phyloP scores from a whole-genome alignment of 1,140 invertebrate species.

The Chionoecetes opilio region DNA sequence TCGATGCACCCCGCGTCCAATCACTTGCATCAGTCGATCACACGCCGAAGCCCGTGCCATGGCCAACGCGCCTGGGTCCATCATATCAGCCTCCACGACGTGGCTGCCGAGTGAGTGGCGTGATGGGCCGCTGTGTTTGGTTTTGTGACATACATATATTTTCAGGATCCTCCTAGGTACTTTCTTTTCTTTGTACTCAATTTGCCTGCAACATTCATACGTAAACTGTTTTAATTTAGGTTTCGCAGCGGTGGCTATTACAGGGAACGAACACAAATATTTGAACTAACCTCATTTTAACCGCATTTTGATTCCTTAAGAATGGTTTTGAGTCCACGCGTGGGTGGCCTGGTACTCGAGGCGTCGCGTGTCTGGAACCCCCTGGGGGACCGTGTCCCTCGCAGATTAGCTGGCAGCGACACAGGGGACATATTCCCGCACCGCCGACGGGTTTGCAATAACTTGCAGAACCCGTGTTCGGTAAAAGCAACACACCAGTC shows the following conservation, averaged over 20 bases:
- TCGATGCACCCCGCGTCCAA: not conserved
- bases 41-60: not conserved
- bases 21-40: slow-evolving; percentile 16
- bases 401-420: slow-evolving; percentile 21
- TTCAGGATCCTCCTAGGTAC: too few relatives aligned
- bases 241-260: too few relatives aligned
- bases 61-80: not conserved
- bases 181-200: too few relatives aligned
- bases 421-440: slow-evolving; percentile 86
- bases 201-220: too few relatives aligned
- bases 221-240: too few relatives aligned
- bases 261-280: too few relatives aligned
- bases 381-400: slow-evolving; percentile 49
- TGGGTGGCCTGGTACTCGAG: slow-evolving; percentile 32
- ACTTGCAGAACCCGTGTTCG: slow-evolving; percentile 89
- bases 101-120: not conserved
- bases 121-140: not conserved
- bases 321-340: not conserved
- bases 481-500: slow-evolving; percentile 91
- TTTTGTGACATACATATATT: too few relatives aligned
- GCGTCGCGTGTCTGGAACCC: not conserved
- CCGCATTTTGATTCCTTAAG: not conserved
- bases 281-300: too few relatives aligned
- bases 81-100: not conserved
- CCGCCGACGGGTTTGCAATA: slow-evolving; percentile 94